Evolutionary conservation across 1,140 invertebrate species (phyloP).

Genomic region (Meloidogyne exigua): DNA sequence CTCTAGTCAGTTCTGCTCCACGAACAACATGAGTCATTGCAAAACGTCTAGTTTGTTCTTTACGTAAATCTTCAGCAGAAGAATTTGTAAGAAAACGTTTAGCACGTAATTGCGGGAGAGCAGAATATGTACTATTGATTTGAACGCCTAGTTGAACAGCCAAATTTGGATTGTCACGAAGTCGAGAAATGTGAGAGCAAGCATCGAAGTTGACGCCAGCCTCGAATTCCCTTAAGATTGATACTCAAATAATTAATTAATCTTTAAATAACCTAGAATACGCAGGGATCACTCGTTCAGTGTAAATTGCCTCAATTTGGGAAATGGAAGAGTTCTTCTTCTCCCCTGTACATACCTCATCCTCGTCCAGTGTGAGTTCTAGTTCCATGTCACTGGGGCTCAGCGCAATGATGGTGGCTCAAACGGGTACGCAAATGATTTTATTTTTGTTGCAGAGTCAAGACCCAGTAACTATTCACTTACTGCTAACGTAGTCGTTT

Average conservation of each 20-base stretch:
- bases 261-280: slow-evolving; percentile 27
- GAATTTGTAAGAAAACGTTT: background rate
- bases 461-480: slow-evolving; percentile 1
- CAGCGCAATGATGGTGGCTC: slow-evolving; percentile 27
- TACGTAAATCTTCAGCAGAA: slow-evolving; percentile 20
- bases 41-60: slow-evolving; percentile 22
- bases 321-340: slow-evolving; percentile 8
- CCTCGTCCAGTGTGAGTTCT: slow-evolving; percentile 27
- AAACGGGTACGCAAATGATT: slow-evolving; percentile 12
- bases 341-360: slow-evolving; percentile 30
- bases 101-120: slow-evolving; percentile 9
- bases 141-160: slow-evolving; percentile 12
- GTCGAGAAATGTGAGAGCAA: slow-evolving; percentile 1
- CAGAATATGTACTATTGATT: slow-evolving; percentile 13
- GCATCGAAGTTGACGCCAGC: slow-evolving; percentile 12
- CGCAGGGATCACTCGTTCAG: slow-evolving; percentile 20
- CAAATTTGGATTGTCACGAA: slow-evolving; percentile 33
- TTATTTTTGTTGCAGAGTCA: background rate
- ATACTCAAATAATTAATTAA: background rate
- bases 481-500: slow-evolving; percentile 32
- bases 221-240: background rate
- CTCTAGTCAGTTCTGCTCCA: slow-evolving; percentile 34
- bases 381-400: slow-evolving; percentile 7
- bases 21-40: slow-evolving; percentile 35
- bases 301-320: slow-evolving; percentile 37